Evolutionary conservation across 2,888 invertebrate genomes (phyloP), one percentile per base, ranked within the genome.

Genomic region (Agriotes lineatus): DNA sequence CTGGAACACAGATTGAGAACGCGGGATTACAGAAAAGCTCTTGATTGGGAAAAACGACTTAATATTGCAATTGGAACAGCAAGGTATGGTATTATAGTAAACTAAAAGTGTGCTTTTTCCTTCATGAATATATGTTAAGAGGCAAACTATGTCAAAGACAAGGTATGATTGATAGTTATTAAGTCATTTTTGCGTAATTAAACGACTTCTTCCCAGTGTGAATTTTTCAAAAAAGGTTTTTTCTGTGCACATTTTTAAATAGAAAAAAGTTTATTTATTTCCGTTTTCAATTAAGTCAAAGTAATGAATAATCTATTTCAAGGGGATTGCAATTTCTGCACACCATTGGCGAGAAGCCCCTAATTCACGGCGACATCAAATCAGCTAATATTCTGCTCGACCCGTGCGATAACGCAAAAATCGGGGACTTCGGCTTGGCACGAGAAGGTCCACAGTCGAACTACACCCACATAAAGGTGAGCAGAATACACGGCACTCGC

Each of bases 291-390:
- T n/a, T n/a, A n/a, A n/a, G n/a, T n/a, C n/a, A n/a, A n/a, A n/a
- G n/a, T n/a, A n/a, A n/a, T n/a, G n/a, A n/a, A n/a, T n/a, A n/a
- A n/a, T n/a, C n/a, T n/a, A n/a, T n/a, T 78, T 82, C 0, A 79
- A 90, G 95, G 79, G 99, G 97, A 0, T 90, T 99, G 0, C 94
- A 94, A 80, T 98, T 92, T 82, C 86, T 99, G 0, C 97, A 97
- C 82, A 94, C 93, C 0, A 89, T 91, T 60, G 89, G 90, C 77
- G 89, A 90, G 0, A 92, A 91, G 50, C 96, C 97, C 0, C 86
- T 97, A 0, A 95, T 98, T 66, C 99, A 99, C 80, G 96, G 97
- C 0, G 98, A 99, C 78, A 96, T 99, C 50, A 98, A 98, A 83
- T 95, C 95, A 58, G 97, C 96, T 0, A 99, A 99, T 83, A 97